A percentile compares a stretch with the other conserved stretches of the same genome.
phyloP scores from a whole-genome alignment of 2,888 invertebrate genomes.

The Formica aserva region DNA sequence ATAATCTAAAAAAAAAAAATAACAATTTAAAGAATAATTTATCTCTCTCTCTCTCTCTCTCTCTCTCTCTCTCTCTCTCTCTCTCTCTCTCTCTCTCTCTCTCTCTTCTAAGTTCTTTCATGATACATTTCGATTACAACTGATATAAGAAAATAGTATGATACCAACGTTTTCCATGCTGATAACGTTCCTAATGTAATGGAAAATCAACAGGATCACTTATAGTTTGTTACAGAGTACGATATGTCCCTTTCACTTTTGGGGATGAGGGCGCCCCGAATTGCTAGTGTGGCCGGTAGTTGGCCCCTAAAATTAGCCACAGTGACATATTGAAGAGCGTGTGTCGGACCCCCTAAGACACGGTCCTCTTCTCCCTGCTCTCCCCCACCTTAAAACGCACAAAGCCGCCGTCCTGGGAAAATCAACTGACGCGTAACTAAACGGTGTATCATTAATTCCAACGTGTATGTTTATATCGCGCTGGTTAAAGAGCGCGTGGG shows the following conservation, averaged over 20 bases:
- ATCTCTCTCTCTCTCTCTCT: no score
- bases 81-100: no score
- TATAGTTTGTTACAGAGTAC: not conserved
- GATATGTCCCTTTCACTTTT: not conserved
- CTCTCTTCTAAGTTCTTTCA: not conserved
- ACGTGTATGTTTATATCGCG: conserved; percentile 83
- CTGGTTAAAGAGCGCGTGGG: conserved; percentile 72
- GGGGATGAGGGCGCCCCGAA: not conserved
- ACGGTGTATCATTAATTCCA: conserved; percentile 85
- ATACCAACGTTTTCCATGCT: not conserved
- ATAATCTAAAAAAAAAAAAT: not conserved
- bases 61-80: no score
- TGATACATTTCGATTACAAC: not conserved
- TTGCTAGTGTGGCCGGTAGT: conserved; percentile 66
- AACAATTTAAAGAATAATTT: not conserved
- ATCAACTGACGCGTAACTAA: conserved; percentile 86
- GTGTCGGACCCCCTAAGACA: conserved; percentile 47
- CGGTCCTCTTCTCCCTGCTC: conserved; percentile 10
- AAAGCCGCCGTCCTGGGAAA: conserved; percentile 83
- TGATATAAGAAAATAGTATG: not conserved
- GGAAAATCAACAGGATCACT: conserved; percentile 1
- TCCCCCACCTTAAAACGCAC: conserved; percentile 55
- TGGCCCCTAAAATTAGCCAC: conserved; percentile 85
- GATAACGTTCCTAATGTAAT: not conserved
- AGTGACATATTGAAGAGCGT: conserved; percentile 83